Evolutionary conservation across 2,113 vertebrate genomes (phyloP).

Genomic region (Ardeotis arabs): DNA sequence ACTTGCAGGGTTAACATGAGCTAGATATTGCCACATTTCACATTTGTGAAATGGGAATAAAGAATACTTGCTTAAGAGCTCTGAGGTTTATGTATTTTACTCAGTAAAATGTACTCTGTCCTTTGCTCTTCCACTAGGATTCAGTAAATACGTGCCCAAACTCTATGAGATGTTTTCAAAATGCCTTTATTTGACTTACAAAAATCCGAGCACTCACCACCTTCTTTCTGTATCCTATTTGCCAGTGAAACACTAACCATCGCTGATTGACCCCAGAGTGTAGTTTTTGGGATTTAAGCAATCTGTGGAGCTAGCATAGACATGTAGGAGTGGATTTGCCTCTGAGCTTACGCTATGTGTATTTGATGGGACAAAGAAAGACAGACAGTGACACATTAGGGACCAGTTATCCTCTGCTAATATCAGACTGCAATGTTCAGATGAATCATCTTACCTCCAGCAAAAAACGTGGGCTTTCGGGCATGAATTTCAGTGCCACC

Average conservation of each 20-base stretch:
- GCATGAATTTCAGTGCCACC: conserved; percentile 90
- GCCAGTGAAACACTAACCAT: background rate
- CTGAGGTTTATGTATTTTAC: background rate
- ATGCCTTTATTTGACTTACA: background rate
- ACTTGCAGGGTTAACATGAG: background rate
- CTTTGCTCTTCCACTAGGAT: background rate
- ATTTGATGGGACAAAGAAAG: background rate
- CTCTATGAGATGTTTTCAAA: background rate
- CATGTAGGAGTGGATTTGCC: background rate
- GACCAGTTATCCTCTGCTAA: background rate
- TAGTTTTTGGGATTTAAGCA: background rate
- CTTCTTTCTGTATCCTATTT: background rate
- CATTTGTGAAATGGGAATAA: background rate
- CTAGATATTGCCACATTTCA: background rate
- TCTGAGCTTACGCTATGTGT: background rate
- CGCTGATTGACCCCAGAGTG: background rate
- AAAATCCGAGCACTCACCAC: background rate
- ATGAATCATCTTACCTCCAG: conserved; percentile 86
- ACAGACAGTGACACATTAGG: background rate
- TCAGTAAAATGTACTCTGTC: background rate
- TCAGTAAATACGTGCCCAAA: background rate
- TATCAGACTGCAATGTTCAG: fast-evolving
- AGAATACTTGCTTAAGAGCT: background rate
- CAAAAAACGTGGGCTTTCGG: conserved; percentile 94
- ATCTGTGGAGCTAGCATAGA: background rate